A percentile compares a stretch with the other conserved stretches of the same genome.
Evolutionary conservation across 37 sponge, comb jelly and placozoan species (phyloP).

Genomic region (Cliona cf. orientalis): DNA sequence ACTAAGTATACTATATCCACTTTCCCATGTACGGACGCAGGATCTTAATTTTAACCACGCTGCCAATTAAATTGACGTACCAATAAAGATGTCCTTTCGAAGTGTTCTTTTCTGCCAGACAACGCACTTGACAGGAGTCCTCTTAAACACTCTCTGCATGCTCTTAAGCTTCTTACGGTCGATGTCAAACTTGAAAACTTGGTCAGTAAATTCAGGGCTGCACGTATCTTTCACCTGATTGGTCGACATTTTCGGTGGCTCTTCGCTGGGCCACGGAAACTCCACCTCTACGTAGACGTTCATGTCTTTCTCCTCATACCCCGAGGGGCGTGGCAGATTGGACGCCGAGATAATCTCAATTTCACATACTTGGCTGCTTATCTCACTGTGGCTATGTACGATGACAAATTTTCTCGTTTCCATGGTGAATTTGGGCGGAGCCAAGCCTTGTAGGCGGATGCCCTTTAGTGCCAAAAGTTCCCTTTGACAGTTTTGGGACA

Average conservation of each 20-base stretch:
- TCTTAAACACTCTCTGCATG: slow-evolving; percentile 71
- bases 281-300: slow-evolving; percentile 82
- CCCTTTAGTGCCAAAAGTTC: slow-evolving; percentile 83
- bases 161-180: slow-evolving; percentile 80
- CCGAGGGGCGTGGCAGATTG: slow-evolving; percentile 71
- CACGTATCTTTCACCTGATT: slow-evolving; percentile 39
- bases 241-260: slow-evolving; percentile 57
- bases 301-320: slow-evolving; percentile 77
- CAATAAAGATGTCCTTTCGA: slow-evolving; percentile 60
- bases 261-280: slow-evolving; percentile 88
- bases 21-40: too few relatives aligned
- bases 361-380: slow-evolving; percentile 75
- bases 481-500: slow-evolving; percentile 69
- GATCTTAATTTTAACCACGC: too few relatives aligned
- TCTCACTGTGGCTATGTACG: slow-evolving; percentile 65
- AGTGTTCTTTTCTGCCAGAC: slow-evolving; percentile 65
- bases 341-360: slow-evolving; percentile 65
- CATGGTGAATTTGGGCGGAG: slow-evolving; percentile 87
- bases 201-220: slow-evolving; percentile 74
- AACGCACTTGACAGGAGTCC: slow-evolving; percentile 69
- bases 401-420: slow-evolving; percentile 85
- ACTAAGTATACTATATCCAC: too few relatives aligned
- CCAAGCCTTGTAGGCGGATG: slow-evolving; percentile 61
- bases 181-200: slow-evolving; percentile 53
- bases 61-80: too few relatives aligned